Percentiles rank a stretch among this genome's conserved stretches.
Evolutionary conservation across 2,797 vertebrate species (phyloP).

Genomic region (Loris lydekkerianus): DNA sequence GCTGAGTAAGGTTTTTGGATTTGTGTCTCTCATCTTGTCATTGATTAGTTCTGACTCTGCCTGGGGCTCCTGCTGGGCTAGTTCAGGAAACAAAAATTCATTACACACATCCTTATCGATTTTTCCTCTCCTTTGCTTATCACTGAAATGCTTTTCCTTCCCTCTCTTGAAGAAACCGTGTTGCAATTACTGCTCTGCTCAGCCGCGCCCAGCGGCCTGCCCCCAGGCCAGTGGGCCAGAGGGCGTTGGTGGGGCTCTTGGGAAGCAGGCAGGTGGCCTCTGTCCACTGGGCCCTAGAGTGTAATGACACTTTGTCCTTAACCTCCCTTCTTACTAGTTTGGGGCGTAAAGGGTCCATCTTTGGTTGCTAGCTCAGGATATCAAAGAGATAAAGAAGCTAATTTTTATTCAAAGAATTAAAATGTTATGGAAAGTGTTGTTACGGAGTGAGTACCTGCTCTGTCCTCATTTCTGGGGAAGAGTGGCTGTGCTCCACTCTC

Average conservation of each 20-base stretch:
- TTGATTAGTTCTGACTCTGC: slow-evolving; percentile 79
- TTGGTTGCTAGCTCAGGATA: neutral
- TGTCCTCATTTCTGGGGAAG: neutral
- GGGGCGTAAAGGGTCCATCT: neutral
- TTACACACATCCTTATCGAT: slow-evolving; percentile 82
- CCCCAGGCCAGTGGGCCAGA: neutral
- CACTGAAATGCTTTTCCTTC: slow-evolving; percentile 62
- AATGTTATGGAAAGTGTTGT: neutral
- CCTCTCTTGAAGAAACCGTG: slow-evolving; percentile 56
- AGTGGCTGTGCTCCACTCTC: neutral
- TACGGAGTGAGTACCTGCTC: neutral
- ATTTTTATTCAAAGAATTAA: slow-evolving; percentile 42
- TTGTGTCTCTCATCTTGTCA: slow-evolving; percentile 77
- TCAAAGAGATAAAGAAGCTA: slow-evolving; percentile 30
- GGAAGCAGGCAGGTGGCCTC: neutral
- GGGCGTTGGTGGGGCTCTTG: neutral
- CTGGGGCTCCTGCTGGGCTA: slow-evolving; percentile 81
- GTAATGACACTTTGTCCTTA: neutral
- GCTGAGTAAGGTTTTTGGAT: slow-evolving; percentile 68
- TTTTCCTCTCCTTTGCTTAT: slow-evolving; percentile 80
- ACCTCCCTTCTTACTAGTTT: neutral
- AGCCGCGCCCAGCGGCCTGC: neutral
- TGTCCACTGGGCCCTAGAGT: neutral
- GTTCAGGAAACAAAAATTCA: slow-evolving; percentile 86
- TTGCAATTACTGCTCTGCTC: slow-evolving; percentile 70